Conservation (phyloP, 92 coral and sea anemone genomes). For the Pocillopora meandrina region DNA sequence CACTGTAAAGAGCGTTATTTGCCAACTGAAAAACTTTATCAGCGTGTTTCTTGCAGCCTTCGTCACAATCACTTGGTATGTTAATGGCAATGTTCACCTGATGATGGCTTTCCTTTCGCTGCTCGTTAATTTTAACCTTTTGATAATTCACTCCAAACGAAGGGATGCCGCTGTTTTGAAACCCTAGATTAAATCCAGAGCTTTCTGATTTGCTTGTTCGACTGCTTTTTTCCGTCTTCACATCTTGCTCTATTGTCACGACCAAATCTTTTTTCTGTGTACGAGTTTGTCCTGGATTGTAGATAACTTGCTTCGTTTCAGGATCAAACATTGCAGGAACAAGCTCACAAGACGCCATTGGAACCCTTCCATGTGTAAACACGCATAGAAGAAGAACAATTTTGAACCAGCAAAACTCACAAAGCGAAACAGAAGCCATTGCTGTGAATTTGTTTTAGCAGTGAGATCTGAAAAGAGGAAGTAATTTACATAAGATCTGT, state of each 20-base stretch:
- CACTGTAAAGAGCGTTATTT: constrained; percentile 25
- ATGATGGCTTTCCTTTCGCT: no score
- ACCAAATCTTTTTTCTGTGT: constrained; percentile 4
- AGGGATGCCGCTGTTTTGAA: neutral
- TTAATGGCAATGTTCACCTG: neutral
- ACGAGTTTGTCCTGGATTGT: no score
- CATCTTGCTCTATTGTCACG: constrained; percentile 48
- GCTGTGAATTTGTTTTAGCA: no score
- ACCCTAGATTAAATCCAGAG: constrained; percentile 6
- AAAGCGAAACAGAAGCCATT: no score
- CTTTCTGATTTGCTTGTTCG: neutral
- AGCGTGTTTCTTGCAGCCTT: constrained; percentile 15
- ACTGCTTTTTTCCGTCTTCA: neutral
- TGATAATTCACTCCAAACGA: constrained; percentile 5
- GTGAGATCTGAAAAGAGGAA: no score
- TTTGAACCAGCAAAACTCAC: no score
- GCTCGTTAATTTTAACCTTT: constrained; percentile 6
- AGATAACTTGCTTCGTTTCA: no score
- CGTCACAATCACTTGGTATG: constrained; percentile 8
- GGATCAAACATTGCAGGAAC: no score
- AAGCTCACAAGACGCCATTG: no score
- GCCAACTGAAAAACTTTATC: constrained; percentile 10
- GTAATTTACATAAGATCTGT: no score
- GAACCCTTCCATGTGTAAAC: no score
- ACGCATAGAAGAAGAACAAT: no score